Evolutionary conservation across 2,888 invertebrate genomes (phyloP), one percentile per base, ranked within the genome.

Genomic region (Limnephilus marmoratus): DNA sequence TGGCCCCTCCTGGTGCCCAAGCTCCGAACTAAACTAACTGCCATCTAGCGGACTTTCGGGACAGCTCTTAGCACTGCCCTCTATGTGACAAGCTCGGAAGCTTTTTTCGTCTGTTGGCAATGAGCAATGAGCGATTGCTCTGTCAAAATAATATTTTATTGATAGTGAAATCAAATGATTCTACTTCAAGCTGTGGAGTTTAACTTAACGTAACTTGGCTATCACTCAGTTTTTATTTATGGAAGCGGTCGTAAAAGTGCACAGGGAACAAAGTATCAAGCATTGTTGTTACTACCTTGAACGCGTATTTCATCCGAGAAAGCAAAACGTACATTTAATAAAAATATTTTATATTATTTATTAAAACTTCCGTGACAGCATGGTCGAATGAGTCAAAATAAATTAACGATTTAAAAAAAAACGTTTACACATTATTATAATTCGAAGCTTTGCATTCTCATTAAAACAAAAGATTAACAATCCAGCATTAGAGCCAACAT

Each of bases 401-500:
- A 68, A 68, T 68, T 68, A 68, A 68, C 24, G 9, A 9, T n/a
- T 68, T 68, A 7, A 7, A 24, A 68, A 68, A 68, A 68, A 68
- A 68, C 68, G 24, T 68, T 68, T n/a, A n/a, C 68, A 68, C 68
- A 68, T 68, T 68, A 68, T 68, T 37, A 89, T 89, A 81, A 80
- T 89, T 89, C 68, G 34, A 89, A 34, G 88, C 88, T 89, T 89
- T 89, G 88, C 88, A 89, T 89, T 80, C 24, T 37, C 68, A 89
- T 89, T 81, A 89, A 89, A 81, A 89, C 31, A 89, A 80, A 68
- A 68, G 34, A 89, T 89, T 89, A 89, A 89, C 88, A 53, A 53
- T 82, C 24, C 34, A 90, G 85, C 68, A 34, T 90, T 90, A 90
- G 90, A 82, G 80, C 85, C 85, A 90, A 87, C 91, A 91, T 92